Evolutionary conservation across 2,888 invertebrate species (phyloP), one percentile per base, ranked within the genome.

Genomic region (Embidobia sp.): DNA sequence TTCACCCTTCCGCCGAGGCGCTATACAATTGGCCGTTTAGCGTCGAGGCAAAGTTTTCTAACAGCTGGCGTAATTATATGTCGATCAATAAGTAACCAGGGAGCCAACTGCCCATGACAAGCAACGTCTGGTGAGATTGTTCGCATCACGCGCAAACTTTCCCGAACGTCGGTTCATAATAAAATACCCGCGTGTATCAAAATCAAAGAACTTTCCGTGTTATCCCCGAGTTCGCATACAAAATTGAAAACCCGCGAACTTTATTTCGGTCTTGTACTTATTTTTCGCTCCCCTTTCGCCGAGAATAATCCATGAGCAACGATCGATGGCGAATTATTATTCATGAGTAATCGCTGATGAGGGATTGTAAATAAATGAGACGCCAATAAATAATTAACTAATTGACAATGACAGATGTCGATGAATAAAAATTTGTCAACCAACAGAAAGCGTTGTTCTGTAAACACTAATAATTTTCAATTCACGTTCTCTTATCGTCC

Each of bases 41-140:
- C 73, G 77, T 78, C 64, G 69, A 63, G 66, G 72, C 67, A 19
- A 79, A 80, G 76, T 80, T 80, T 77, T 73, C 78, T 79, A 80
- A 79, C 78, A 79, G 77, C 77, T 79, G 77, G 78, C 80, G 81
- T 80, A 81, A 82, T 82, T 82, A 79, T 78, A 81, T 69, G 80
- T 81, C 81, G 80, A 82, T 81, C 81, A 80, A 82, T 49, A 69
- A 76, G 78, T 79, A 78, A 80, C 80, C 77, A 79, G 78, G 73
- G 78, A 79, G 72, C 67, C 76, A 57, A 80, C 76, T 76, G 73
- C 55, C 74, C 73, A 73, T 69, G 69, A 73, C 67, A 69, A 74
- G 57, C 49, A 70, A 74, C 74, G 70, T 75, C 66, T 74, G 67
- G 64, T 59, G 66, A 77, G 72, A 67, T 67, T 61, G 70, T 67